Evolutionary conservation across 37 sponge, comb jelly and placozoan species (phyloP), one percentile per base, ranked within the genome.

Genomic region (Ianthella basta): DNA sequence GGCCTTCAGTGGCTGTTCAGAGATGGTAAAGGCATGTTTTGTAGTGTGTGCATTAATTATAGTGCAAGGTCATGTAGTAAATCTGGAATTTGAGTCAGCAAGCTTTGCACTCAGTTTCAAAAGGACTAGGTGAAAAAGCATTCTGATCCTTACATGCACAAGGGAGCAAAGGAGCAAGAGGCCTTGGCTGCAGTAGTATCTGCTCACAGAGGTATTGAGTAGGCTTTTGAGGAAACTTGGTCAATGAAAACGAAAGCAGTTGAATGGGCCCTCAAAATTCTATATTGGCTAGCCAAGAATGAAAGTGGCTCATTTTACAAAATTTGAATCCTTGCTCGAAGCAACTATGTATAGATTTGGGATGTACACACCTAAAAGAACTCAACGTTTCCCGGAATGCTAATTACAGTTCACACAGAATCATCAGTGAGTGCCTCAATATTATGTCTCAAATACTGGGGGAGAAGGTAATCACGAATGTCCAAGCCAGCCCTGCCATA

Each of bases 251-350:
- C 39, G 21, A 16, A 77, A 35, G 84, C 56, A 10, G 84, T 84
- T 8, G 37, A 27, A 18, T 27, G 63, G 56, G 73, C 73, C 21
- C 44, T 70, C 4, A 84, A 84, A 55, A 70, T 72, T 84, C 59
- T 69, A 6, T 84, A 84, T 44, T 84, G 84, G 84, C 59, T 84
- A 5, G 84, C 63, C 6, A 84, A 84, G 63, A 56, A 84, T 72
- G 73, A n/a, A 84, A 30, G 44, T 38, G 15, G 84, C 84, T 21
- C 73, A 84, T 39, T 73, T 70, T 73, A 69, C 84, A 12, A 84
- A 84, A 16, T 84, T 84, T 84, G 25, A 30, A 18, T 84, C 84
- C 15, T 36, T 84, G n/a, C n/a, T n/a, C n/a, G 19, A 15, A 70
- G 73, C 35, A 84, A 10, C 84, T 84, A 36, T 55, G 56, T 23